Evolutionary conservation across 2,113 vertebrate species (phyloP).

Genomic region (Cyanoramphus novaezelandiae): DNA sequence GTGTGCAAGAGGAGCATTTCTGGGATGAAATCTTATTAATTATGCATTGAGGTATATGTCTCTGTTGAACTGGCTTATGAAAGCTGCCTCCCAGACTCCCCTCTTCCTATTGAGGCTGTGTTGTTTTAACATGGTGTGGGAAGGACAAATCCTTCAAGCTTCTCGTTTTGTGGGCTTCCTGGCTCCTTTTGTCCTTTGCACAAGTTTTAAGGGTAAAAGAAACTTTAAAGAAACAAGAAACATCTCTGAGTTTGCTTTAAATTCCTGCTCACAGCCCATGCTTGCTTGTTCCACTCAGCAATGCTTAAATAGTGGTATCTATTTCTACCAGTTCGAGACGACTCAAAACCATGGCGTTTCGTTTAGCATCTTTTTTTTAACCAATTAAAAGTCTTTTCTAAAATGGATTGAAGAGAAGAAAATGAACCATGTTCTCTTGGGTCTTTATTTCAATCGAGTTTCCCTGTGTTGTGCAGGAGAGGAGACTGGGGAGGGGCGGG

Average conservation of each 20-base stretch:
- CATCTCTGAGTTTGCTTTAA: slow-evolving; percentile 50
- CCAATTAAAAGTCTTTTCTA: slow-evolving; percentile 78
- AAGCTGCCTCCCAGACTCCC: slow-evolving; percentile 60
- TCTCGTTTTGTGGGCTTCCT: slow-evolving; percentile 50
- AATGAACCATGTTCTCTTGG: slow-evolving; percentile 74
- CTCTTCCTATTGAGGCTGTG: background rate
- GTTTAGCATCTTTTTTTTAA: slow-evolving; percentile 70
- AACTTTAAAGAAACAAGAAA: slow-evolving; percentile 53
- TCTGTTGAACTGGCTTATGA: slow-evolving; percentile 39
- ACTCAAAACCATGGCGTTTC: slow-evolving; percentile 69
- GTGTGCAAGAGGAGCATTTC: slow-evolving; percentile 33
- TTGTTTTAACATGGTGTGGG: slow-evolving; percentile 27
- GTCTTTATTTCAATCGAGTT: slow-evolving; percentile 77
- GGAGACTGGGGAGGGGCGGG: slow-evolving; percentile 43
- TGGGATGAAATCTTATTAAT: slow-evolving; percentile 58
- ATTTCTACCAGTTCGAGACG: slow-evolving; percentile 31
- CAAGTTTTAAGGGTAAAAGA: slow-evolving; percentile 54
- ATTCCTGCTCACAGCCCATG: slow-evolving; percentile 54
- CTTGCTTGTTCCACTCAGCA: slow-evolving; percentile 54
- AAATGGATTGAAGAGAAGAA: slow-evolving; percentile 74
- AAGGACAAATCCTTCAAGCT: slow-evolving; percentile 60
- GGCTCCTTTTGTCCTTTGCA: slow-evolving; percentile 53
- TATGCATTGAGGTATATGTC: slow-evolving; percentile 38
- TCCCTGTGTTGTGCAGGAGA: slow-evolving; percentile 75
- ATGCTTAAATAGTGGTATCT: slow-evolving; percentile 60